A percentile compares a stretch with the other conserved stretches of the same genome.
These are phyloP conservation scores for Anoplopoma fimbria DNA, from an alignment of 2,113 vertebrate species.

Conservation along the genomic window DNA sequence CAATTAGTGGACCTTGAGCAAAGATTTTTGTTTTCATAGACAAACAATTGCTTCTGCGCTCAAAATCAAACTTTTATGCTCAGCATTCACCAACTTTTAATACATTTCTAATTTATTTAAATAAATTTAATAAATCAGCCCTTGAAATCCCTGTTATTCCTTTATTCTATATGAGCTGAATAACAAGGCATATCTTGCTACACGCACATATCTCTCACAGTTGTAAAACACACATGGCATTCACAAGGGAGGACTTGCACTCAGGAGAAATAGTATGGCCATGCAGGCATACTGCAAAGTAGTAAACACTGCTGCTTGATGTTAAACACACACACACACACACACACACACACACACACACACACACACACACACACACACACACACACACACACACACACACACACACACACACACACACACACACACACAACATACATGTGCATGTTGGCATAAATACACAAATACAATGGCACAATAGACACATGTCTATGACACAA, in stretches of 20 bases:
- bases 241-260: not conserved
- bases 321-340: slow-evolving; percentile 1
- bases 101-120: no score
- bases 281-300: not conserved
- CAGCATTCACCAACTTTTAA: not conserved
- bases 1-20: no score
- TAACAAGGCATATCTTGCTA: not conserved
- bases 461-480: slow-evolving; percentile 6
- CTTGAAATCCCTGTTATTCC: no score
- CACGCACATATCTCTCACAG: not conserved
- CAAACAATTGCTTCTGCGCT: not conserved
- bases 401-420: not conserved
- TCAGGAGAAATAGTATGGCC: not conserved
- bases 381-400: not conserved
- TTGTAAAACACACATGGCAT: slow-evolving; percentile 39
- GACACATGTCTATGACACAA: not conserved
- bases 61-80: not conserved
- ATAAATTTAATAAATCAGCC: no score
- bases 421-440: slow-evolving; percentile 18
- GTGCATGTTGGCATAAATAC: slow-evolving; percentile 6
- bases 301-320: slow-evolving; percentile 7
- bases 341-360: not conserved
- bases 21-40: not conserved
- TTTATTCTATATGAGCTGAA: not conserved
- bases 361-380: no score